phyloP scores from a whole-genome alignment of 2,888 invertebrate genomes.

The Nycteola revayana region DNA sequence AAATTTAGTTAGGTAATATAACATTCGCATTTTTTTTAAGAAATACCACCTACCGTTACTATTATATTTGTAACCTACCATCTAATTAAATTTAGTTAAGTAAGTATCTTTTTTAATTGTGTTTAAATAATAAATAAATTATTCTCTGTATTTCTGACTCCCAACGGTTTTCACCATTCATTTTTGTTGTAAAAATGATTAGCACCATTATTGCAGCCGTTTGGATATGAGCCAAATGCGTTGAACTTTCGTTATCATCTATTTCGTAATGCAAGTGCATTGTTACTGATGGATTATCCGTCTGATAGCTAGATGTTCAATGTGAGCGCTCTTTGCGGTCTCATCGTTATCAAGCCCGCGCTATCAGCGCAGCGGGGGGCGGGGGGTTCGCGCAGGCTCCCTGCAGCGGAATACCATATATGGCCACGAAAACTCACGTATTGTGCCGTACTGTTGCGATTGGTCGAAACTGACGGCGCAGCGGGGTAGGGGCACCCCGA shows the following conservation, averaged over 20 bases:
- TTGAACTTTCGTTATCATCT: constrained; percentile 38
- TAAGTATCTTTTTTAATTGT: too few species aligned
- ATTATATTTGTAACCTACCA: too few species aligned
- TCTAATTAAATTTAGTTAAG: too few species aligned
- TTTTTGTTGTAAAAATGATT: too few species aligned
- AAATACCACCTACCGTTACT: too few species aligned
- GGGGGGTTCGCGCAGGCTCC: constrained; percentile 75
- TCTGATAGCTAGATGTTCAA: constrained; percentile 31
- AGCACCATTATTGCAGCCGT: constrained; percentile 16
- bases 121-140: too few species aligned
- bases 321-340: constrained; percentile 46
- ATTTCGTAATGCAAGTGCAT: constrained; percentile 14
- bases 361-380: constrained; percentile 51
- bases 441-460: constrained; percentile 82
- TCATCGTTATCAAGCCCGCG: constrained; percentile 65
- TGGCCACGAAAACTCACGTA: constrained; percentile 73
- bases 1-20: too few species aligned
- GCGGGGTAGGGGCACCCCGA: constrained; percentile 80
- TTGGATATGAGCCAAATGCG: constrained; percentile 45
- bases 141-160: too few species aligned
- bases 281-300: constrained; percentile 20
- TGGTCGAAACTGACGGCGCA: constrained; percentile 77
- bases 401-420: constrained; percentile 81
- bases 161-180: too few species aligned
- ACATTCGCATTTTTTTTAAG: too few species aligned